phyloP scores from a whole-genome alignment of 2,797 vertebrate species.

The Huso huso region DNA sequence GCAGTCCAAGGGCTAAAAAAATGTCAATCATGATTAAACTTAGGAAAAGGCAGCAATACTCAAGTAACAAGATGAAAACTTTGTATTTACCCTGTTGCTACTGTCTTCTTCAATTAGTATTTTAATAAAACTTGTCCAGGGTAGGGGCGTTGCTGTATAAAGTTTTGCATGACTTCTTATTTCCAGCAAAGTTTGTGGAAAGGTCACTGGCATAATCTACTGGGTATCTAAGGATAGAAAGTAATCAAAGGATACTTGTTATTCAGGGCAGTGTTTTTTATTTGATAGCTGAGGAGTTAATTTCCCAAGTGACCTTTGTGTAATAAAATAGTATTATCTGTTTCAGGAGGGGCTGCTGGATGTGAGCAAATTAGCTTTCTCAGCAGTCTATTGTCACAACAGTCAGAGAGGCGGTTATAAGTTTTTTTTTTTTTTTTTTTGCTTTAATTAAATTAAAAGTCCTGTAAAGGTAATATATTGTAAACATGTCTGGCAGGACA shows the following conservation, averaged over 20 bases:
- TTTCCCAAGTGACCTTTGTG: constrained; percentile 90
- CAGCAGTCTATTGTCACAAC: constrained; percentile 66
- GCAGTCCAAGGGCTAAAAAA: constrained; percentile 18
- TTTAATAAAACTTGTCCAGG: constrained; percentile 49
- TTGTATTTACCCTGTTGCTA: constrained; percentile 33
- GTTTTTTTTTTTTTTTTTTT: constrained; percentile 67
- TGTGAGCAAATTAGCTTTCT: constrained; percentile 78
- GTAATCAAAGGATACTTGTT: constrained; percentile 77
- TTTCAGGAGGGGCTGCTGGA: constrained; percentile 65
- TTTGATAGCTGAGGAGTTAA: constrained; percentile 85
- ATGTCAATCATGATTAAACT: constrained; percentile 35
- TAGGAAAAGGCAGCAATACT: constrained; percentile 39
- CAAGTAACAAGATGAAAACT: constrained; percentile 44
- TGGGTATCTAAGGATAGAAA: constrained; percentile 67
- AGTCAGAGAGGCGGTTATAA: constrained; percentile 76
- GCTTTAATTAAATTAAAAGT: constrained; percentile 74
- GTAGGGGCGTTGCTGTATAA: constrained; percentile 25
- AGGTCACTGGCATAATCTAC: constrained; percentile 68
- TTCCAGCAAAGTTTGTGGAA: constrained; percentile 57
- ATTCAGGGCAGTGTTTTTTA: constrained; percentile 71
- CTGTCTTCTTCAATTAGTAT: constrained; percentile 51
- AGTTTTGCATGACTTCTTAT: constrained; percentile 55
- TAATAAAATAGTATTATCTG: constrained; percentile 86
- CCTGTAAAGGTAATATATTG: constrained; percentile 51
- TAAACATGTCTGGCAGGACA: constrained; percentile 3